Evolutionary conservation across 23 tunicate species (phyloP), one percentile per base, ranked within the genome.

Genomic region (Aplidium turbinatum): DNA sequence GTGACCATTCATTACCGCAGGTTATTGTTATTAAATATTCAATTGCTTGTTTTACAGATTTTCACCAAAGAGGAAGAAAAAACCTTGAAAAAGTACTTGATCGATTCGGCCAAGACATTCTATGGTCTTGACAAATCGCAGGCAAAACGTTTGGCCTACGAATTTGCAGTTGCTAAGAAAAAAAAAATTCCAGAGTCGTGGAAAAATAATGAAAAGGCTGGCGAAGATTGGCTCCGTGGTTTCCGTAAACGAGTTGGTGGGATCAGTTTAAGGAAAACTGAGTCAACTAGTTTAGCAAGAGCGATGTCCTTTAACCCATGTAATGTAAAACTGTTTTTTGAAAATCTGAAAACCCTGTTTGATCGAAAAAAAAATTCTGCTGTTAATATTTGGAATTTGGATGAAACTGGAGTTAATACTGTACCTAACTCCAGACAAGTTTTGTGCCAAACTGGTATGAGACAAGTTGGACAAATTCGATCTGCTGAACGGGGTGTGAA

Each of bases 161-260:
- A 63, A 47, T 63, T 42, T 64, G 83, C 83, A 7, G 46, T 28
- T 31, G 50, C 11, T 31, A 78, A 78, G 33, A 55, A 55, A 16
- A 51, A 73, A 73, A 27, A 54, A 1, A 73, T 73, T 30, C 83
- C 83, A 11, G 11, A 52, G 7, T 63, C 42, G 29, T 78, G 74
- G 83, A 35, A 24, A 3, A 29, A 30, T 5, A 78, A 78, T 29
- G 47, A 63, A 30, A 34, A 26, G 11, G 83, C 83, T 39, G 83
- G 83, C 2, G 74, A 35, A 7, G 73, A 78, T 65, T 78, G 83
- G 83, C 33, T 78, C 22, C 45, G 31, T 33, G 83, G 83, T 25
- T 78, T 78, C 40, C 83, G 83, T 47, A 25, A 24, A 47, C 47
- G 74, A 63, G 33, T 53, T 21, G 40, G 42, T 18, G 31, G 48